Base-by-base conservation (phyloP, 2,113 vertebrate species). In the Myrmecobius fasciatus region DNA sequence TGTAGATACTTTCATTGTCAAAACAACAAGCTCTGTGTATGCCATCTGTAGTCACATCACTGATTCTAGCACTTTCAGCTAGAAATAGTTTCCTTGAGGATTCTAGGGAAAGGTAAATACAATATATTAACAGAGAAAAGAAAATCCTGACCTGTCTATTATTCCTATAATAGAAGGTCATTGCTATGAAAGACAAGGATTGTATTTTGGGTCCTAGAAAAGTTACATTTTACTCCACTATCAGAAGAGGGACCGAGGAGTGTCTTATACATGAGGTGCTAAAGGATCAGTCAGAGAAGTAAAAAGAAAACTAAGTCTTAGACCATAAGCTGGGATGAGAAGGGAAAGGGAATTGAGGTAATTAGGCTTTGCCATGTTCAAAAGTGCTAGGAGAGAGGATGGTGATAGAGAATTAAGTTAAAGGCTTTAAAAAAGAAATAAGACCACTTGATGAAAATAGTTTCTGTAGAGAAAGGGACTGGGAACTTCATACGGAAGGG, bases 1-100 rank as follows among this genome's bases (percentile, higher is more conserved):
- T 97, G 92, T 89, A 95, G 96, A 92, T 95, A 25, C 95, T 97
- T 22, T 96, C 46, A 95, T 52, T 52, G 31, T 97, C 91, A 94
- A 95, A 95, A 96, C 92, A 96, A 67, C 9, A 89, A 91, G 53
- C 75, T 89, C 92, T 53, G 52, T 91, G 91, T 2, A 7, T 17
- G 43, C 48, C 49, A 91, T 54, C 89, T 96, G 0, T 91, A 83
- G 95, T 88, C 92, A 95, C 93, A 89, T 49, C 28, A 91, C 48
- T 67, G 93, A 93, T 26, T 31, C 36, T 31, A 95, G 88, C 47
- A 67, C 36, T 94, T 93, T 95, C 51, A 91, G 36, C 43, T 94
- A 94, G 92, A 96, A 94, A 93, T 89, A 24, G 24, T 89, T 95
- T 95, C 89, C 36, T 25, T 91, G 53, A 93, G 11, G 51, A 9